These are phyloP conservation scores for Drosophila pallidifrons DNA, from an alignment of 1,140 invertebrate genomes.

Conservation along the genomic window DNA sequence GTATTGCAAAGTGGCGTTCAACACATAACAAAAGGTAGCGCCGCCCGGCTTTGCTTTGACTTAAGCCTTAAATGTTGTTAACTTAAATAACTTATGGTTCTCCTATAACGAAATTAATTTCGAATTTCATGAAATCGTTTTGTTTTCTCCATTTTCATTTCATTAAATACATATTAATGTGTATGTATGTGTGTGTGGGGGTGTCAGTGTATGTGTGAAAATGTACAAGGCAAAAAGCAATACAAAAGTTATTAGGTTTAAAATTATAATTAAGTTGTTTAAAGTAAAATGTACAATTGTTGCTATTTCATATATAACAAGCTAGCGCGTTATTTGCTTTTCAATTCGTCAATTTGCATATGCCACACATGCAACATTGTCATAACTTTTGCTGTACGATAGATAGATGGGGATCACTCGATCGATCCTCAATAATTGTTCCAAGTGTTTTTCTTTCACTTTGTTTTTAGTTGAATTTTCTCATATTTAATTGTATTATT, in stretches of 20 bases:
- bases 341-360: constrained; percentile 41
- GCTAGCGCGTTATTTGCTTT: constrained; percentile 66
- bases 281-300: constrained; percentile 82
- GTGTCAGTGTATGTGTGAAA: constrained; percentile 57
- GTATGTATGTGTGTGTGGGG: constrained; percentile 13
- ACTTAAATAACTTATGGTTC: constrained; percentile 55
- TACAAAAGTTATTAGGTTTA: constrained; percentile 68
- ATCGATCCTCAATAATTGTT: constrained; percentile 24
- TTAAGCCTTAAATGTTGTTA: constrained; percentile 76
- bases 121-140: constrained; percentile 37
- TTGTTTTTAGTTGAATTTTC: constrained; percentile 28
- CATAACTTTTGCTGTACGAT: constrained; percentile 66
- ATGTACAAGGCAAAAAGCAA: constrained; percentile 80
- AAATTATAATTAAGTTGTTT: constrained; percentile 70
- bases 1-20: constrained; percentile 75
- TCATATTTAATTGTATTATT: constrained; percentile 51
- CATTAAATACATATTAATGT: constrained; percentile 21
- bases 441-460: constrained; percentile 3
- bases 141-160: constrained; percentile 29
- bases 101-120: constrained; percentile 53
- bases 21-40: constrained; percentile 57
- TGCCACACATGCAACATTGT: constrained; percentile 66
- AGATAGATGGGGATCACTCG: background rate
- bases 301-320: constrained; percentile 77
- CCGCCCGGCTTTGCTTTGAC: constrained; percentile 74